Evolutionary conservation across 2,888 invertebrate species (phyloP).

Genomic region (Oxytorus armatus): DNA sequence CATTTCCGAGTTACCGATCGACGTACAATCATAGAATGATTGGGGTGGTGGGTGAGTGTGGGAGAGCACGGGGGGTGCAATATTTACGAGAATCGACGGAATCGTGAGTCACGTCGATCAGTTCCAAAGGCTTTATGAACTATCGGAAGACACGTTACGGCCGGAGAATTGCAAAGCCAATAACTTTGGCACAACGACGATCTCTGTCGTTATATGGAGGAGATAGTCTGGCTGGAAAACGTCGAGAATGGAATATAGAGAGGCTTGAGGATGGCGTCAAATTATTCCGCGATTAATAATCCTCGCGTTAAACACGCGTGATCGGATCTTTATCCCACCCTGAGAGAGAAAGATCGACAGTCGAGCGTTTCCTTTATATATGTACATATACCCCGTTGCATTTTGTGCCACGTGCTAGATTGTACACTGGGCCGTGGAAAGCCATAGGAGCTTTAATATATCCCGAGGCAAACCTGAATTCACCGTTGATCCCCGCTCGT

Average conservation of each 20-base stretch:
- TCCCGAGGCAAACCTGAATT: constrained; percentile 26
- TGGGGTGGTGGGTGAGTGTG: too few species aligned
- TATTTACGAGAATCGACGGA: constrained; percentile 72
- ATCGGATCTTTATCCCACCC: constrained; percentile 77
- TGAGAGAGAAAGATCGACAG: constrained; percentile 53
- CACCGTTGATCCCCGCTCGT: constrained; percentile 11
- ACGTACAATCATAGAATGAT: too few species aligned
- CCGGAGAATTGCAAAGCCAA: constrained; percentile 81
- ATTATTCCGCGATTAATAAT: constrained; percentile 84
- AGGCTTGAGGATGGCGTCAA: constrained; percentile 72
- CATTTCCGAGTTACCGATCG: too few species aligned
- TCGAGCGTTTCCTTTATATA: constrained; percentile 23
- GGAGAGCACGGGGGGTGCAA: too few species aligned
- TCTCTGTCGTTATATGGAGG: constrained; percentile 14
- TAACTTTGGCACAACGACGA: constrained; percentile 74
- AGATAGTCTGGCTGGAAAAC: constrained; percentile 36
- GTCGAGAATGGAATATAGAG: constrained; percentile 16
- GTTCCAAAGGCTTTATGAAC: constrained; percentile 74
- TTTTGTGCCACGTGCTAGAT: constrained; percentile 16
- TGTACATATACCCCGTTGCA: not conserved
- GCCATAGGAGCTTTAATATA: constrained; percentile 60
- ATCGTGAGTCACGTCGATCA: constrained; percentile 73
- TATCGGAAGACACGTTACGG: constrained; percentile 83
- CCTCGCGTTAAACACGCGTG: constrained; percentile 82
- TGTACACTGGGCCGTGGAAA: not conserved